These are phyloP conservation scores for Nasonia oneida DNA, from an alignment of 2,888 invertebrate species.

Conservation along the genomic window DNA sequence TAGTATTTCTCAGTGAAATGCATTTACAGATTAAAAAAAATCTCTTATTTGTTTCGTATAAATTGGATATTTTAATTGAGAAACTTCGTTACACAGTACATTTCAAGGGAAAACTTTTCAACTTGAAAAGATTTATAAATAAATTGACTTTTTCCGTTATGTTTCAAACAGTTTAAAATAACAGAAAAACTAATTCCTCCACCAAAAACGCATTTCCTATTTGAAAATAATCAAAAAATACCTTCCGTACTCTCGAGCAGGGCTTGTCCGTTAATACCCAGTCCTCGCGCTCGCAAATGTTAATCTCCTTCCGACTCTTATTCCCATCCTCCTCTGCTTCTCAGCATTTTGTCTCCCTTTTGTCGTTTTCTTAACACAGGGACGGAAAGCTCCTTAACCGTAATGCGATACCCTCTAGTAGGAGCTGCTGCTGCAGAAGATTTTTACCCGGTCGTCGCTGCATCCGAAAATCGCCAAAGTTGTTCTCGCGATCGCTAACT, in stretches of 20 bases:
- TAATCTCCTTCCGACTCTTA: conserved; percentile 51
- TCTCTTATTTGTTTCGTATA: no score
- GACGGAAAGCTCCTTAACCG: conserved; percentile 71
- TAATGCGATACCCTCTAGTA: conserved; percentile 69
- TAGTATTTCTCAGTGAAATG: no score
- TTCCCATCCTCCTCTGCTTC: background rate
- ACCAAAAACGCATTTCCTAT: background rate
- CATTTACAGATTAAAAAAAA: no score
- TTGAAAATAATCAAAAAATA: background rate
- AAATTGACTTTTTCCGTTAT: no score
- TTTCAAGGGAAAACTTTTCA: no score
- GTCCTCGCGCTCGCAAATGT: conserved; percentile 29
- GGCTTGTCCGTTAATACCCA: background rate
- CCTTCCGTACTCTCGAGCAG: background rate
- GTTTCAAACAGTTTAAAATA: no score
- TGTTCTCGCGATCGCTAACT: conserved; percentile 37
- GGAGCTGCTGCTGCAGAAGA: background rate
- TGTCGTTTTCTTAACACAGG: conserved; percentile 30
- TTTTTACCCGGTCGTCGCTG: background rate
- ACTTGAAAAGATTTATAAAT: no score
- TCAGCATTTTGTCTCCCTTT: conserved; percentile 34
- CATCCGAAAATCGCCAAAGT: conserved; percentile 46
- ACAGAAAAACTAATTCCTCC: background rate
- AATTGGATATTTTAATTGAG: no score
- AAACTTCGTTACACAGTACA: no score